Evolutionary conservation across 2,113 vertebrate genomes (phyloP), one percentile per base, ranked within the genome.

Genomic region (Romanogobio albipinnatus): DNA sequence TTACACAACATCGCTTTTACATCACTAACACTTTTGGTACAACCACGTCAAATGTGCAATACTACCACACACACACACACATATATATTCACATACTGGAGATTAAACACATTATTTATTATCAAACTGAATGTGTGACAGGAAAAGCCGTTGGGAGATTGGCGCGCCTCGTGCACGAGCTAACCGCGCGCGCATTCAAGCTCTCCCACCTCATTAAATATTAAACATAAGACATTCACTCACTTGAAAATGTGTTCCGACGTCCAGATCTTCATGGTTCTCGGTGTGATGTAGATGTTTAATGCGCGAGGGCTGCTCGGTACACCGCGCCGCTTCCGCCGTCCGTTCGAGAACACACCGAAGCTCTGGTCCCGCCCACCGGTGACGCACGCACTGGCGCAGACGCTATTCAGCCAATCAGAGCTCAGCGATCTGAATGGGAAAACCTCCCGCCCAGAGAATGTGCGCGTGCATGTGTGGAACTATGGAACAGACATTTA

Each of bases 241-340:
- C 45, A 95, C 95, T 95, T 93, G 82, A 95, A 95, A 62, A 94
- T 81, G 86, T 95, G 93, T 84, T 95, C 95, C 0, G 95, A 95
- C 33, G 94, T 91, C 95, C 95, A 95, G 87, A 95, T 93, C 90
- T 95, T 95, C 95, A 95, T 95, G 81, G 24, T 92, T 90, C 19
- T 56, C 10, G 11, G 4, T 53, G 15, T 58, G 0, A 43, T 43
- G 0, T 11, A 17, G 10, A 19, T 5, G 80, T 71, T 82, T 71
- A 17, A 11, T n/a, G 49, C 10, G 19, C 13, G 47, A 82, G 11
- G 1, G 49, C 66, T 43, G 49, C 26, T 9, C 3, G 22, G 11
- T 22, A 71, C 80, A n/a, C 47, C 47, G 66, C 49, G 29, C 49
- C 66, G 80, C 64, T 82, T 82, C 49, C 80, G 80, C 49, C 29